Conservation (phyloP, 2,888 invertebrate genomes). For the Thyatira batis region DNA sequence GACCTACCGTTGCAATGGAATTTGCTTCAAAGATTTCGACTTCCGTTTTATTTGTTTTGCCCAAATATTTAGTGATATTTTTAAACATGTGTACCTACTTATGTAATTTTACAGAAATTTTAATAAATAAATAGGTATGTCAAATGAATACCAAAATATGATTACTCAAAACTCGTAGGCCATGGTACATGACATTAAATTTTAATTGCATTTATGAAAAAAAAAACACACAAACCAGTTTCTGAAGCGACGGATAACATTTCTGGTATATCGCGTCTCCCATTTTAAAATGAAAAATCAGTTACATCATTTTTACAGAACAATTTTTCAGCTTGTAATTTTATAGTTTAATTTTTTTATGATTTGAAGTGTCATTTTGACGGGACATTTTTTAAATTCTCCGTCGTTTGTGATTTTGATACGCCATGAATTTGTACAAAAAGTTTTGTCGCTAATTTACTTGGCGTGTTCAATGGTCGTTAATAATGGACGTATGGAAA, state of each 20-base stretch:
- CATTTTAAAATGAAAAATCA: conserved; percentile 24
- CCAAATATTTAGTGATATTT: background rate
- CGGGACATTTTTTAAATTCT: background rate
- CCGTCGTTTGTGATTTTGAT: background rate
- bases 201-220: background rate
- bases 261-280: conserved; percentile 22
- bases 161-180: conserved; percentile 11
- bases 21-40: background rate
- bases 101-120: background rate
- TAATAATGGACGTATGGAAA: too few species aligned
- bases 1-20: background rate
- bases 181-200: background rate
- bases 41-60: background rate
- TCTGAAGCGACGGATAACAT: conserved; percentile 32
- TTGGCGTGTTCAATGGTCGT: too few species aligned
- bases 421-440: background rate
- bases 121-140: background rate
- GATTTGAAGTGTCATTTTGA: background rate
- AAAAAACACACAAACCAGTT: conserved; percentile 27
- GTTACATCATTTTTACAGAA: conserved; percentile 8
- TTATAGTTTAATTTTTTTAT: background rate
- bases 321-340: background rate
- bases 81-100: background rate
- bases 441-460: background rate
- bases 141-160: background rate